Base-by-base conservation (phyloP, 2,888 invertebrate genomes). In the Melieria crassipennis region DNA sequence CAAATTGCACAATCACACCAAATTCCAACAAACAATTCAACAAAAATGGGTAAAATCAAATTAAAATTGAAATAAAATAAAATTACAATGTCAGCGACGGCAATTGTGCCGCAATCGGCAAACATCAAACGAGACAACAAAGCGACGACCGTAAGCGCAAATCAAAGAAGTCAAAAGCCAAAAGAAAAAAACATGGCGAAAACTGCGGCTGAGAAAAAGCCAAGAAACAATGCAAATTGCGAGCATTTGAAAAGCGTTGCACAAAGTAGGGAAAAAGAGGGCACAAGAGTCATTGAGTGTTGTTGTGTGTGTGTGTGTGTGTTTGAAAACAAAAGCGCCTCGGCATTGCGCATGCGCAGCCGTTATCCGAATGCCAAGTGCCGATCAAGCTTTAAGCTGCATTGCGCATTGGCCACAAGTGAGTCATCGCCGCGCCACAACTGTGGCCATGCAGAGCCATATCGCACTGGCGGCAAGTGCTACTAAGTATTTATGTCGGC, bases 41-140 rank as follows among this genome's bases (percentile, higher is more conserved):
- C 30, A 30, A 30, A 30, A 30, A 30, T 30, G 30, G 30, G 30
- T 30, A 30, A 65, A 16, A 56, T 9, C 6, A 65, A 46, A 47
- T 48, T 43, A 45, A 48, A 68, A 58, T 16, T 3, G 16, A n/a
- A 63, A 65, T 47, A 47, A 52, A 70, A 70, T 50, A 11, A 65
- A 70, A 65, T 50, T 65, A 58, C 70, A 70, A 65, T 65, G 70
- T 58, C 70, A 70, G 65, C 65, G 55, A 42, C 42, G 65, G 58
- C 58, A 65, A 65, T 70, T 70, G 64, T 52, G 57, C 57, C 30
- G 46, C 16, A 13, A 30, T 11, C 70, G 70, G 70, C 50, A 42
- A 60, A 70, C 64, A 70, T 70, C 70, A 70, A 65, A 70, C 42
- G 48, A 43, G 42, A 0, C 47, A 30, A 16, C 16, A 67, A 58